Percentiles rank a stretch among this genome's conserved stretches.
Evolutionary conservation across 1,140 invertebrate species (phyloP).

Genomic region (Zaprionus ornatus): DNA sequence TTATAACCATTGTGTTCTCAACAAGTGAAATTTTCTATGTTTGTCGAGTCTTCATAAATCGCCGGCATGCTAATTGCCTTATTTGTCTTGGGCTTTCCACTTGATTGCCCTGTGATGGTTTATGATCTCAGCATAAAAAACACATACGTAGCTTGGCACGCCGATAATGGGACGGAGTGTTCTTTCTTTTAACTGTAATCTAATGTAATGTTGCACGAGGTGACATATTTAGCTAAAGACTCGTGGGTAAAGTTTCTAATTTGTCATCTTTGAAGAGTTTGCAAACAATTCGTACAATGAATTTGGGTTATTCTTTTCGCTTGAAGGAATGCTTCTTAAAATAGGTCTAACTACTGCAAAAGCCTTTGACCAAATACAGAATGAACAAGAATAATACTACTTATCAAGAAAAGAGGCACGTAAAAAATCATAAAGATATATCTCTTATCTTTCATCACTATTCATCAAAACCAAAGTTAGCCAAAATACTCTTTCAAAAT

Average conservation of each 20-base stretch:
- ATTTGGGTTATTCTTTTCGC: not conserved
- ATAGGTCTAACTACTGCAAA: not conserved
- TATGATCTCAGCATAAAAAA: constrained; percentile 40
- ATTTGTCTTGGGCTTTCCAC: constrained; percentile 70
- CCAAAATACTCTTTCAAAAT: not conserved
- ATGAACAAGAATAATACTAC: too few relatives aligned
- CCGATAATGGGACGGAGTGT: constrained; percentile 5
- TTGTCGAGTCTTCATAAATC: constrained; percentile 56
- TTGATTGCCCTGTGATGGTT: constrained; percentile 55
- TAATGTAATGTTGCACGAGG: not conserved
- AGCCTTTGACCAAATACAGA: too few relatives aligned
- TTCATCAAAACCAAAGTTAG: not conserved
- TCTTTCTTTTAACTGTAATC: not conserved
- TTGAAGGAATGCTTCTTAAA: not conserved
- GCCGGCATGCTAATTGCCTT: constrained; percentile 64
- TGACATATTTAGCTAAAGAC: not conserved
- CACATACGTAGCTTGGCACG: not conserved
- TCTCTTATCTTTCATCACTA: not conserved
- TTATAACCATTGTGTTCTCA: constrained; percentile 14
- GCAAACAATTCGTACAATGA: not conserved
- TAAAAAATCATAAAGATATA: not conserved
- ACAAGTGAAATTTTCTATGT: constrained; percentile 52
- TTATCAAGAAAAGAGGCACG: too few relatives aligned
- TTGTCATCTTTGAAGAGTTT: not conserved
- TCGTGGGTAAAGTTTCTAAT: not conserved